These are phyloP conservation scores for Drosophila prostipennis DNA, from an alignment of 2,888 invertebrate genomes.

Conservation along the genomic window DNA sequence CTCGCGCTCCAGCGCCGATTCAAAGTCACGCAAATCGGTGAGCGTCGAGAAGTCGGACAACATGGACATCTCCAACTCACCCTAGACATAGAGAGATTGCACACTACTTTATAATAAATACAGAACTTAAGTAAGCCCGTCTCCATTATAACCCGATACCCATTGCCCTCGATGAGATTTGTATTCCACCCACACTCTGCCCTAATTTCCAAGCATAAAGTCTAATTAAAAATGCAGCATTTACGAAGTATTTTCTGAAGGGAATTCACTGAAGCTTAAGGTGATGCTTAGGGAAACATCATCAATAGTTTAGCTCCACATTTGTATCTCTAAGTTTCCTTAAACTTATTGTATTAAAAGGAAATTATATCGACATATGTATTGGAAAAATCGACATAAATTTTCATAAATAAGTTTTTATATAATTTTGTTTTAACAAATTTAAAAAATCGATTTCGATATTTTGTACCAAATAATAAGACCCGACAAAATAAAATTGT, in stretches of 20 bases:
- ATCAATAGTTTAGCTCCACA: too few species aligned
- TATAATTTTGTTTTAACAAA: too few species aligned
- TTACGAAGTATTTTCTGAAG: conserved; percentile 35
- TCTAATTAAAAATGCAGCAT: conserved; percentile 27
- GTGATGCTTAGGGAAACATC: too few species aligned
- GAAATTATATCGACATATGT: too few species aligned
- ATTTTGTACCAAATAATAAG: neutral
- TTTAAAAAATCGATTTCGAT: conserved; percentile 16
- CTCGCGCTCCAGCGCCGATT: conserved; percentile 83
- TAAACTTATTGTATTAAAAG: too few species aligned
- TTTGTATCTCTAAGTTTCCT: too few species aligned
- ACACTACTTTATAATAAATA: conserved; percentile 23
- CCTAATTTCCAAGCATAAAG: conserved; percentile 43
- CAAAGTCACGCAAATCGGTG: conserved; percentile 85
- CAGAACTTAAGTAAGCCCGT: conserved; percentile 26
- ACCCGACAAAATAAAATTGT: neutral
- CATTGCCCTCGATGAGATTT: conserved; percentile 22
- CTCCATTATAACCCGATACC: conserved; percentile 14
- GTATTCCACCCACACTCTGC: conserved; percentile 28
- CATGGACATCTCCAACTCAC: conserved; percentile 93
- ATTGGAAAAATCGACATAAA: too few species aligned
- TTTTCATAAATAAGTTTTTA: too few species aligned
- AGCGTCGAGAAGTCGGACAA: conserved; percentile 87
- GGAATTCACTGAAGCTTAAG: conserved; percentile 1
- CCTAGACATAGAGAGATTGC: conserved; percentile 84